Base-by-base conservation (phyloP, 2,113 vertebrate genomes). In the Ardeotis arabs region DNA sequence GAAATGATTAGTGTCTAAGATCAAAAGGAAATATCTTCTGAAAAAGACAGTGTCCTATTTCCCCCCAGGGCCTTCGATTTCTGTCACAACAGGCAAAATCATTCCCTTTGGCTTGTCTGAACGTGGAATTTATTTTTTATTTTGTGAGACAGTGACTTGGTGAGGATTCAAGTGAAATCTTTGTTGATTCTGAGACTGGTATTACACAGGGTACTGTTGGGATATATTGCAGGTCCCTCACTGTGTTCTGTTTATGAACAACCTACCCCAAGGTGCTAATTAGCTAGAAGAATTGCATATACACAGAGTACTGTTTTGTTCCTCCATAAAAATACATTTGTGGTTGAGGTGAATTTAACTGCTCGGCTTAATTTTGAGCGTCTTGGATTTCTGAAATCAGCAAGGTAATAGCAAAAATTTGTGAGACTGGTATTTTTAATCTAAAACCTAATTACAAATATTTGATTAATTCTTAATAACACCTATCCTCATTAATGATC, bases 221-320 rank as follows among this genome's bases (percentile, higher is more conserved):
- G 91, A 93, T 96, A 84, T 85, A 73, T 79, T 93, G 81, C 45
- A 79, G 39, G 63, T 93, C 86, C 87, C 85, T 97, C 90, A 96
- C 68, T 96, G 90, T 95, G 97, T 96, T 96, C 84, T 98, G 92
- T 97, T 98, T 97, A 96, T 97, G 95, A 98, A 89, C 91, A 97
- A 50, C 74, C 74, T 96, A 41, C 91, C 98, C 97, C 68, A 78
- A 95, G 97, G 97, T 97, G 95, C 94, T 97, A 97, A 98, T 98
- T 98, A 98, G 53, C 76, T 79, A 11, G 37, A 94, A 87, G 63
- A 93, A 85, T 27, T 96, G 73, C 78, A 96, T 84, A 93, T 91
- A 94, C 89, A 95, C 91, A 95, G 93, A 95, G 90, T 91, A 77
- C n/a, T 92, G 39, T 62, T 96, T 89, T 97, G 86, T 95, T 95